These are phyloP conservation scores for Urocitellus parryii DNA, from an alignment of 2,113 vertebrate genomes.

Conservation along the genomic window DNA sequence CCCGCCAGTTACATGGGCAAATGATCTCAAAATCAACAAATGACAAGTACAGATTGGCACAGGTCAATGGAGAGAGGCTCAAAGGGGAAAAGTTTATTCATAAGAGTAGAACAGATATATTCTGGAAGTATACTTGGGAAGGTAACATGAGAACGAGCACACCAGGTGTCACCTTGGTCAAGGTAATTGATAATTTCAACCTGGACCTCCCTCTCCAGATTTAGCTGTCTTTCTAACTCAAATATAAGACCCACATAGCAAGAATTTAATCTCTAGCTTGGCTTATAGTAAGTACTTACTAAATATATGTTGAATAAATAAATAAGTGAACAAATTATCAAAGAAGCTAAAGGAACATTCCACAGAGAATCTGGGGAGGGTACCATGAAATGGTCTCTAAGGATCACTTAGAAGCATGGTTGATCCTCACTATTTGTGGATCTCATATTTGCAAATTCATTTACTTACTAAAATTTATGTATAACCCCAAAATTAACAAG, in stretches of 20 bases:
- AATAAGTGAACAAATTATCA: neutral
- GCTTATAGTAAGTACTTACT: slow-evolving; percentile 54
- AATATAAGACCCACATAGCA: neutral
- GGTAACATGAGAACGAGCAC: neutral
- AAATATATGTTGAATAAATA: slow-evolving; percentile 21
- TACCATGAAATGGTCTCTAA: slow-evolving; percentile 17
- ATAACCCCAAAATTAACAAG: neutral
- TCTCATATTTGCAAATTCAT: neutral
- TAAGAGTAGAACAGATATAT: slow-evolving; percentile 6
- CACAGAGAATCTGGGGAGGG: neutral
- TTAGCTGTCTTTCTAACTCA: neutral
- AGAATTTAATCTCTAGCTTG: slow-evolving; percentile 17
- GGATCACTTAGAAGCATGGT: neutral
- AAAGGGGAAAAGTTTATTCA: slow-evolving; percentile 32
- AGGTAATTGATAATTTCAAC: slow-evolving; percentile 39
- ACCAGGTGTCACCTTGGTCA: neutral
- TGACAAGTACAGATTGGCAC: neutral
- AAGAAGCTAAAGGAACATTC: slow-evolving; percentile 24
- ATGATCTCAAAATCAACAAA: slow-evolving; percentile 23
- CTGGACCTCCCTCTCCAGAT: neutral
- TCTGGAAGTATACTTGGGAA: slow-evolving; percentile 20
- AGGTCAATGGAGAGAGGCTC: neutral
- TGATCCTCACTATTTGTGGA: neutral
- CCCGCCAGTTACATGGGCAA: neutral
- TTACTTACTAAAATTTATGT: slow-evolving; percentile 40